Percentiles rank a stretch among this genome's conserved stretches.
These are phyloP conservation scores for Thrips palmi DNA, from an alignment of 1,140 invertebrate species.

Conservation along the genomic window DNA sequence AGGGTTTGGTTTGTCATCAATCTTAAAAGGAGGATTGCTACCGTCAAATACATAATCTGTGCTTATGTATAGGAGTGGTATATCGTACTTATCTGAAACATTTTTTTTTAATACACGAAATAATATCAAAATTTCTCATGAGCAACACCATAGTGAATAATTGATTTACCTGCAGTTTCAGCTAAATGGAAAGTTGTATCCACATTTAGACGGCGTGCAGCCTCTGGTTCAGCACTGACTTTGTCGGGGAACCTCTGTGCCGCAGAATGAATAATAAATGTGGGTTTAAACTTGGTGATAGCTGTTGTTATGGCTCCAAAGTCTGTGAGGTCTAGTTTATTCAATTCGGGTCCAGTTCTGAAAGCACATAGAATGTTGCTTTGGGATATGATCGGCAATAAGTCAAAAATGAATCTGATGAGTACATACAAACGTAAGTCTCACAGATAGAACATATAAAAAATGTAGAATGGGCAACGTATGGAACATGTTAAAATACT, in stretches of 20 bases:
- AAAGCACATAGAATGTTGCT: constrained; percentile 6
- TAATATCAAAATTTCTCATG: constrained; percentile 2
- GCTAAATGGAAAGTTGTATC: constrained; percentile 25
- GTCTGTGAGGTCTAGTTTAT: constrained; percentile 25
- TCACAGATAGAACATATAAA: too few relatives aligned
- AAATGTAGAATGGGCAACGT: too few relatives aligned
- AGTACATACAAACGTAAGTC: too few relatives aligned
- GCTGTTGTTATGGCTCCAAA: constrained; percentile 18
- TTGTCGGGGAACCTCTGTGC: constrained; percentile 31
- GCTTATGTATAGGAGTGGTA: constrained; percentile 32
- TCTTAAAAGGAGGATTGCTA: constrained; percentile 28
- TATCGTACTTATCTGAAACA: constrained; percentile 20
- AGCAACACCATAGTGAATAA: not conserved
- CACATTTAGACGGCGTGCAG: constrained; percentile 27
- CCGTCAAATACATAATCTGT: constrained; percentile 43
- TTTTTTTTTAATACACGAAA: not conserved
- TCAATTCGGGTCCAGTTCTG: constrained; percentile 17
- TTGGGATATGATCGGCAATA: too few relatives aligned
- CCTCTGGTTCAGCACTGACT: constrained; percentile 28
- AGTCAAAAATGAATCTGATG: too few relatives aligned
- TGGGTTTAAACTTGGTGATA: constrained; percentile 24
- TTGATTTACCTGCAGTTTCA: constrained; percentile 24
- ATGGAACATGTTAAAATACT: too few relatives aligned
- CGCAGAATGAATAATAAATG: constrained; percentile 31
- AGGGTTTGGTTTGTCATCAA: constrained; percentile 25